These are phyloP conservation scores for Hypercompe scribonia DNA, from an alignment of 2,888 invertebrate genomes.

Conservation along the genomic window DNA sequence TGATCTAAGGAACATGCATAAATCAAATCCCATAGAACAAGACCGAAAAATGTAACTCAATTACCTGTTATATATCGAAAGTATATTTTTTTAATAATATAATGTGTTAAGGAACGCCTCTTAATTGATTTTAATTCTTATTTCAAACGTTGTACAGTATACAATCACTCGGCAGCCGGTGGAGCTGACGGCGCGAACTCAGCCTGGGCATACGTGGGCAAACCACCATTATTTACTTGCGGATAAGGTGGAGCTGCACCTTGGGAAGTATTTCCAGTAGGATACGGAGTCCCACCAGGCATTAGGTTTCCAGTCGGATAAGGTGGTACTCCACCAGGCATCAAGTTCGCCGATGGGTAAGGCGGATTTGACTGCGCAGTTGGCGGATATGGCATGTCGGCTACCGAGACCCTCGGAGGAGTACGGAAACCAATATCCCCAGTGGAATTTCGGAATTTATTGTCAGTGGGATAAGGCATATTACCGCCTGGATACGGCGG, in stretches of 20 bases:
- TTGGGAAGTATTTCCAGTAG: background rate
- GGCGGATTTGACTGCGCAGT: background rate
- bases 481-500: slow-evolving; percentile 33
- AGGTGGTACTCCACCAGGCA: background rate
- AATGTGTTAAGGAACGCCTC: too few relatives aligned
- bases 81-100: too few relatives aligned
- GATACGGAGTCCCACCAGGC: background rate
- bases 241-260: slow-evolving; percentile 1
- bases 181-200: slow-evolving; percentile 10
- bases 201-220: background rate
- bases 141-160: background rate
- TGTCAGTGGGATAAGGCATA: slow-evolving; percentile 13
- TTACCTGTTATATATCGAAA: too few relatives aligned
- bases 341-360: background rate
- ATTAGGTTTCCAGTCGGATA: background rate
- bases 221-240: background rate
- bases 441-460: slow-evolving; percentile 11
- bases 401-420: background rate
- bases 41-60: too few relatives aligned
- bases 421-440: background rate
- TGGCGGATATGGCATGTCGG: background rate
- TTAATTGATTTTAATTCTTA: background rate
- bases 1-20: too few relatives aligned
- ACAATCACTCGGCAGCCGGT: background rate
- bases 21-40: too few relatives aligned